phyloP scores from a whole-genome alignment of 2,113 vertebrate genomes.

The Hemichromis elongatus region DNA sequence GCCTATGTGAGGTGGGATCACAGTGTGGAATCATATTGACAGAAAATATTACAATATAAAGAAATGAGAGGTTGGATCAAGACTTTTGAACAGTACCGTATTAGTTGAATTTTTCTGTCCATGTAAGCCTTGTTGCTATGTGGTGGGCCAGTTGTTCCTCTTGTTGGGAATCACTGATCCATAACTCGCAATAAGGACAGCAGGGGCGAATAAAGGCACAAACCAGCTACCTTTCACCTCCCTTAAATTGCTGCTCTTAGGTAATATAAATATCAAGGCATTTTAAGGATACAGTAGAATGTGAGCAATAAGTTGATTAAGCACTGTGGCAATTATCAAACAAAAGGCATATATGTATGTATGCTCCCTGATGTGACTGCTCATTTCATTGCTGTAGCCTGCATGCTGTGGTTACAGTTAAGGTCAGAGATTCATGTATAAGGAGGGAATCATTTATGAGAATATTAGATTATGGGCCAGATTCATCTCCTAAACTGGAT shows the following conservation, averaged over 20 bases:
- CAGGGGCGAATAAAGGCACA: not conserved
- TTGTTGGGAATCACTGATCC: too few relatives aligned
- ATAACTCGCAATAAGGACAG: not conserved
- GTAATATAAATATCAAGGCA: not conserved
- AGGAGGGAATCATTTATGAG: constrained; percentile 56
- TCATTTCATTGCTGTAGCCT: constrained; percentile 22
- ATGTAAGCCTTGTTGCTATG: too few relatives aligned
- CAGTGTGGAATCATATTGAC: not conserved
- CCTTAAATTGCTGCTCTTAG: not conserved
- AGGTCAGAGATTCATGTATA: constrained; percentile 60
- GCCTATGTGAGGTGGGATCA: too few relatives aligned
- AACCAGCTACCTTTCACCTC: not conserved
- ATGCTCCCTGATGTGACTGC: not conserved
- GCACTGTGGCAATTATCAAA: constrained; percentile 7
- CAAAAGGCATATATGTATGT: not conserved
- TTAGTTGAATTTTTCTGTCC: too few relatives aligned
- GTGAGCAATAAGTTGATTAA: not conserved
- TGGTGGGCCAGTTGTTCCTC: too few relatives aligned
- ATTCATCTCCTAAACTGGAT: constrained; percentile 74
- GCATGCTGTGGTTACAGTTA: constrained; percentile 19
- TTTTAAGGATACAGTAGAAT: not conserved
- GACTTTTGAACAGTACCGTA: too few relatives aligned
- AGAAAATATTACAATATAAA: too few relatives aligned
- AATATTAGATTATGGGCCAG: constrained; percentile 67
- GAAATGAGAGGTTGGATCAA: too few relatives aligned